Conservation (phyloP, 2,113 vertebrate genomes). For the Centrocercus urophasianus region DNA sequence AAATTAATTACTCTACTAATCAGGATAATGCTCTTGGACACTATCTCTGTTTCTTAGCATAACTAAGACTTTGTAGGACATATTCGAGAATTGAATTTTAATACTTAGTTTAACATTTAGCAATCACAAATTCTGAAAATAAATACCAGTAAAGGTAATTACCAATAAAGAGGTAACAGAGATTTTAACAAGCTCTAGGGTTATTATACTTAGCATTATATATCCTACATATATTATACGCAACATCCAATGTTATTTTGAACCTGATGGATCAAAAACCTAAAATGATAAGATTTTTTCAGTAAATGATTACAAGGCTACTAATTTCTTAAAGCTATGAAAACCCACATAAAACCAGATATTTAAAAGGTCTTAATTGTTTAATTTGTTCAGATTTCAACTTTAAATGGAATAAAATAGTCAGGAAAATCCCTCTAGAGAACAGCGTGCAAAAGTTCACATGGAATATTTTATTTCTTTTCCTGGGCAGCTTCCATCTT, state of each 20-base stretch:
- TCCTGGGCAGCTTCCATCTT: background rate
- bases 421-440: constrained; percentile 9
- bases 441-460: background rate
- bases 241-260: background rate
- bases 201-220: background rate
- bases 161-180: background rate
- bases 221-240: background rate
- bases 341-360: background rate
- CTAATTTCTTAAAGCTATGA: background rate
- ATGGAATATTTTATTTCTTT: background rate
- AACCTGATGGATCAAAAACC: background rate
- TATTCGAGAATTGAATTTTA: background rate
- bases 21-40: background rate
- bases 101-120: background rate
- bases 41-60: background rate
- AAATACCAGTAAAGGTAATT: background rate
- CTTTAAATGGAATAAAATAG: background rate
- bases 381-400: background rate
- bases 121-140: background rate
- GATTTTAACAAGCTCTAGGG: background rate
- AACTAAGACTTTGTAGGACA: background rate
- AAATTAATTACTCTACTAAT: background rate
- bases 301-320: background rate
- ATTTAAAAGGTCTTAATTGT: background rate
- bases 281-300: background rate